Evolutionary conservation across 2,113 vertebrate species (phyloP).

Genomic region (Caranx ignobilis): DNA sequence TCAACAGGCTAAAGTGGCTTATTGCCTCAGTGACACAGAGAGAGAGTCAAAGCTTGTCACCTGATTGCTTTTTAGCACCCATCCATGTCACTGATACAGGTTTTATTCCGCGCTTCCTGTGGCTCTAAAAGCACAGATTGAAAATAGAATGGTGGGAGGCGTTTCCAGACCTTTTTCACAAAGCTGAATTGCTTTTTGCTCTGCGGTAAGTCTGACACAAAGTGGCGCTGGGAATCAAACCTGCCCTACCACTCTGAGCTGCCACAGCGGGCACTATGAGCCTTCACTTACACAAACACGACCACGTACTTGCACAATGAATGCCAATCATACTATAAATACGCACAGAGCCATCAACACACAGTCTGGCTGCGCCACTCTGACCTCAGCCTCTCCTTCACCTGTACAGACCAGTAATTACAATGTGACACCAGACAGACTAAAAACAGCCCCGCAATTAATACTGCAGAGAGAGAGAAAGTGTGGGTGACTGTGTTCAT

Average conservation of each 20-base stretch:
- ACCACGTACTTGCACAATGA: conserved; percentile 41
- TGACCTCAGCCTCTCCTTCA: conserved; percentile 63
- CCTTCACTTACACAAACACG: conserved; percentile 45
- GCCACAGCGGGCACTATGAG: conserved; percentile 55
- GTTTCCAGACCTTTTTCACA: conserved; percentile 64
- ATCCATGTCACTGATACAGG: conserved; percentile 54
- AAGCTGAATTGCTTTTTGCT: conserved; percentile 68
- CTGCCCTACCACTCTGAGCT: conserved; percentile 55
- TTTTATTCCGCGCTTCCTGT: conserved; percentile 59
- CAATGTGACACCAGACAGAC: conserved; percentile 56
- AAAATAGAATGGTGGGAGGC: conserved; percentile 68
- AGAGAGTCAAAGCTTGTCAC: conserved; percentile 49
- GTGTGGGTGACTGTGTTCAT: background rate
- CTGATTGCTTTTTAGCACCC: conserved; percentile 56
- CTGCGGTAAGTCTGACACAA: conserved; percentile 76
- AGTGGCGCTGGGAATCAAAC: conserved; percentile 74
- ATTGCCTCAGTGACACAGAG: conserved; percentile 34
- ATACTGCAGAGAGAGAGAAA: conserved; percentile 7
- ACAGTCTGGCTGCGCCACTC: conserved; percentile 36
- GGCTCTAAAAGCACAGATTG: conserved; percentile 71
- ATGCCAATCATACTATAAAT: conserved; percentile 52
- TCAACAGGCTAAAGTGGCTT: conserved; percentile 43
- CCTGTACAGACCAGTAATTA: conserved; percentile 72
- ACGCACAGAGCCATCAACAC: conserved; percentile 41
- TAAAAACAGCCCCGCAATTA: conserved; percentile 54